Evolutionary conservation across 2,888 invertebrate genomes (phyloP), one percentile per base, ranked within the genome.

Genomic region (Parelbella ahira): DNA sequence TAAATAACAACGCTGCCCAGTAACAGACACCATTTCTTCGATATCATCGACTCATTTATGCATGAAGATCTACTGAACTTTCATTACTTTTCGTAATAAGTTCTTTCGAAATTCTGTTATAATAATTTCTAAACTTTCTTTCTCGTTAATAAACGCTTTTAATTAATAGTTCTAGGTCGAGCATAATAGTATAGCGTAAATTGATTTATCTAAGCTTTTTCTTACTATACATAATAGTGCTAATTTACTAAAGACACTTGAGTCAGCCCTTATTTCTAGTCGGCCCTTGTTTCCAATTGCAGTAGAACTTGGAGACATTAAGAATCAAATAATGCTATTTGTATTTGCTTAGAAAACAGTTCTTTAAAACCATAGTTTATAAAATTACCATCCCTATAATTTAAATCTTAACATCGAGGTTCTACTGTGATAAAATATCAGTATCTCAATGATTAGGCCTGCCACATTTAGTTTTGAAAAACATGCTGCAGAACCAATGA

Each of bases 11-110:
- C 55, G 51, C 53, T 50, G 56, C 66, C 54, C 51, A 65, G 74
- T 80, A 82, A 80, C 75, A 74, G 75, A 82, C 86, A 87, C 87
- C 87, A 86, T 83, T 86, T 86, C 84, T 87, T 86, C 84, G 73
- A 69, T 68, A 68, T 71, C 82, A 84, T 84, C 64, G 78, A 78
- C 77, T 81, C 84, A 86, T 86, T 84, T 83, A 53, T 87, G 86
- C 86, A 87, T 87, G 86, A 68, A 82, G 79, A 78, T 81, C 67
- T 78, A 79, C 78, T 71, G 62, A 70, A 50, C 50, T 74, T 68
- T 65, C 64, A 59, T 61, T 60, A 66, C 58, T 69, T 45, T 45
- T 41, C n/a, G 39, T 43, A 45, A 39, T 44, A 57, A 54, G 46
- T 51, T 55, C 42, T 50, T 54, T 48, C n/a, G 27, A 23, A 47